Evolutionary conservation across 2,888 invertebrate species (phyloP).

Genomic region (Chalcosyrphus nemorum): DNA sequence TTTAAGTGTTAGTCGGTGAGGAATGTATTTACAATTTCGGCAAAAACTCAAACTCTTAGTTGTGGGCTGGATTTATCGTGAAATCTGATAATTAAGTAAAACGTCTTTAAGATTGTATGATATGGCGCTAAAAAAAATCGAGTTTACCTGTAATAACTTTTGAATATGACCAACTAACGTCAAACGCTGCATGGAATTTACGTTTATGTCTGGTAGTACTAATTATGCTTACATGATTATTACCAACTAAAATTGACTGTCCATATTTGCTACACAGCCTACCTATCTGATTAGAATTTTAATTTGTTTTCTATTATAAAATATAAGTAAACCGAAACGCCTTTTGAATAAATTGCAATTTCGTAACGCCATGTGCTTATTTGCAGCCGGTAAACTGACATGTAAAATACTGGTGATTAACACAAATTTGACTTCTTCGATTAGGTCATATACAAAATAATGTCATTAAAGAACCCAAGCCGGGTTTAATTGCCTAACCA

Average conservation of each 20-base stretch:
- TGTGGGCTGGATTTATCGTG: no score
- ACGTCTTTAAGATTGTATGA: no score
- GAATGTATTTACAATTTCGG: no score
- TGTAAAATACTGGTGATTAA: slow-evolving; percentile 12
- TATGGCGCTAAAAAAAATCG: not conserved
- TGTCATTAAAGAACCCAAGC: slow-evolving; percentile 47
- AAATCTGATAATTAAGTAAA: no score
- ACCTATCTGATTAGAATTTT: not conserved
- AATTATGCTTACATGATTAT: slow-evolving; percentile 10
- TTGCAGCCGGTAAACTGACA: not conserved
- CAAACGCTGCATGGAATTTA: not conserved
- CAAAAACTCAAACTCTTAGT: no score
- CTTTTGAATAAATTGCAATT: slow-evolving; percentile 7
- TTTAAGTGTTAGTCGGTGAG: no score
- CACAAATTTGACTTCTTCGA: slow-evolving; percentile 20
- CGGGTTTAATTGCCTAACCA: slow-evolving; percentile 37
- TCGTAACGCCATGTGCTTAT: not conserved
- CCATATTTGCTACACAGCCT: not conserved
- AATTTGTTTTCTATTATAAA: not conserved
- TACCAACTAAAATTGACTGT: not conserved
- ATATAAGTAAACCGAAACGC: slow-evolving; percentile 7
- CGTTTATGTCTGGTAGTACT: not conserved
- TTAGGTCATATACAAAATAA: slow-evolving; percentile 50
- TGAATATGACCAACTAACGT: not conserved
- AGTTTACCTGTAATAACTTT: not conserved